Evolutionary conservation across 35 echinoderm and acorn worm genomes (phyloP).

Genomic region (Anneissia japonica): DNA sequence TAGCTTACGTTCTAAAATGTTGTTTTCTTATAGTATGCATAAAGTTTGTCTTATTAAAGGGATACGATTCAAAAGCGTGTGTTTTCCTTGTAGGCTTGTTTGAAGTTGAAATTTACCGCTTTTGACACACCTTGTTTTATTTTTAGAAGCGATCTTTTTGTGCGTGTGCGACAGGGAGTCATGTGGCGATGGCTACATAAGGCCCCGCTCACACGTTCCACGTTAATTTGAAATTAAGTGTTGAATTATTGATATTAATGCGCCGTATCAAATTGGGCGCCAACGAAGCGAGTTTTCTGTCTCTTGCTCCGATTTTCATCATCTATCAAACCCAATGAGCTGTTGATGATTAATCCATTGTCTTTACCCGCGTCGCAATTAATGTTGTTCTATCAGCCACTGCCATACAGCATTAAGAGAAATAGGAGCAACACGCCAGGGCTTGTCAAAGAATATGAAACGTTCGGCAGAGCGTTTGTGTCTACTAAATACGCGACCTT

Average conservation of each 20-base stretch:
- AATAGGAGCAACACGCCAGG: background rate
- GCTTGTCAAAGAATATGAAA: too few relatives aligned
- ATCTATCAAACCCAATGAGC: background rate
- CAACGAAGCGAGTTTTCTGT: conserved; percentile 1
- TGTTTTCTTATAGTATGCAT: too few relatives aligned
- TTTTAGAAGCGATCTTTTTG: too few relatives aligned
- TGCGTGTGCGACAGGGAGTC: background rate
- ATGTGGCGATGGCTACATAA: background rate
- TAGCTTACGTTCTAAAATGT: too few relatives aligned
- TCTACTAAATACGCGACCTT: too few relatives aligned
- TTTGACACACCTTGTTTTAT: background rate
- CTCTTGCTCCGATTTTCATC: background rate
- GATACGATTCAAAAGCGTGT: too few relatives aligned
- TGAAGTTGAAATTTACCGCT: too few relatives aligned
- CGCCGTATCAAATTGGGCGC: background rate
- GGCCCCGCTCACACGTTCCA: background rate
- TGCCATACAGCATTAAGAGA: background rate
- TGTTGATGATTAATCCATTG: background rate
- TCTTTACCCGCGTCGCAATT: background rate
- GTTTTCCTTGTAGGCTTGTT: too few relatives aligned
- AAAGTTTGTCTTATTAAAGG: too few relatives aligned
- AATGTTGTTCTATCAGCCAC: background rate
- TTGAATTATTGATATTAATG: conserved; percentile 2
- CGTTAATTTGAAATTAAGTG: background rate
- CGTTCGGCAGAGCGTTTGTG: too few relatives aligned